These are phyloP conservation scores for Brachystomella parvula DNA, from an alignment of 1,140 invertebrate genomes.

Conservation along the genomic window DNA sequence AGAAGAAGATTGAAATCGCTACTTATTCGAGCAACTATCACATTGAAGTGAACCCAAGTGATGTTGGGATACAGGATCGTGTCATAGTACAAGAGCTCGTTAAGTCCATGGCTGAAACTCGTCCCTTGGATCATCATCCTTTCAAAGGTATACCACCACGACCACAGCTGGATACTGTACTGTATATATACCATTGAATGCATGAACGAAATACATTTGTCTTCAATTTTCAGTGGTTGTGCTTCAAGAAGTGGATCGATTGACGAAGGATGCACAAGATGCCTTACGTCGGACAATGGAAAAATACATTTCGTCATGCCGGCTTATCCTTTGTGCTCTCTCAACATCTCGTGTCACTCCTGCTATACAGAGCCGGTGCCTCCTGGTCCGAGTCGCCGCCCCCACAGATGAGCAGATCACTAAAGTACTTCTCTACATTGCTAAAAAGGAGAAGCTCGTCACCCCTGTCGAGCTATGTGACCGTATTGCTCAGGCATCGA, in stretches of 20 bases:
- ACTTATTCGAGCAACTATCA: constrained; percentile 94
- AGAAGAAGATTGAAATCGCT: constrained; percentile 92
- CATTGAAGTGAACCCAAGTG: constrained; percentile 96
- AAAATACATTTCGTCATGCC: constrained; percentile 92
- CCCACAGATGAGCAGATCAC: constrained; percentile 72
- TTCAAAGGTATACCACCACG: constrained; percentile 68
- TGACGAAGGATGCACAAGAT: constrained; percentile 98
- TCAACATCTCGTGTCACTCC: constrained; percentile 91
- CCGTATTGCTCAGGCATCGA: constrained; percentile 68
- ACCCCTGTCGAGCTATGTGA: constrained; percentile 69
- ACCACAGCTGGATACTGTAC: not conserved
- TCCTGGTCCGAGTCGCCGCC: constrained; percentile 81
- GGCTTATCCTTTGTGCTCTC: constrained; percentile 89
- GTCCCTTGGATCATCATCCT: constrained; percentile 86
- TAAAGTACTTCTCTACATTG: constrained; percentile 60
- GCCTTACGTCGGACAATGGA: constrained; percentile 97
- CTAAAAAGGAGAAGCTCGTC: constrained; percentile 74
- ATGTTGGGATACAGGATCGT: constrained; percentile 93
- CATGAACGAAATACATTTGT: too few species aligned
- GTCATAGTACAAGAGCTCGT: constrained; percentile 96
- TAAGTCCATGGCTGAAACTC: constrained; percentile 92
- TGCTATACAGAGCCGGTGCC: constrained; percentile 88
- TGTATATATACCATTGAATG: not conserved
- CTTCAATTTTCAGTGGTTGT: constrained; percentile 81
- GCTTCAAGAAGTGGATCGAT: constrained; percentile 85